These are phyloP conservation scores for Physocephala rufipes DNA, from an alignment of 2,888 invertebrate genomes.

Conservation along the genomic window DNA sequence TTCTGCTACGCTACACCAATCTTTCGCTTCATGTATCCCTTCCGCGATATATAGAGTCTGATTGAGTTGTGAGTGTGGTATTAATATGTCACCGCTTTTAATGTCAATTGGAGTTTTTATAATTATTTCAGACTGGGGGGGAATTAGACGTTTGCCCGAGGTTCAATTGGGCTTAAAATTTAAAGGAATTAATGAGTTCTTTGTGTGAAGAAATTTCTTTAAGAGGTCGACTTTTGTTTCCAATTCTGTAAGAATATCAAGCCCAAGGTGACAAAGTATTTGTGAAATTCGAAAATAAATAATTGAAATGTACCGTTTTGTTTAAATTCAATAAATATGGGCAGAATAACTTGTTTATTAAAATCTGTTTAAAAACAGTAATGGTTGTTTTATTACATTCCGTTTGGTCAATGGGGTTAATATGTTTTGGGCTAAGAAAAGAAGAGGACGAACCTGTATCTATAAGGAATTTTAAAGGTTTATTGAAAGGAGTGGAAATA, in stretches of 20 bases:
- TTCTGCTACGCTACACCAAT: constrained; percentile 7
- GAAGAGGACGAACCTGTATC: too few relatives aligned
- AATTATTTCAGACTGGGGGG: constrained; percentile 22
- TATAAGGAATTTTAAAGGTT: too few relatives aligned
- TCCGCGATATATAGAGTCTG: neutral
- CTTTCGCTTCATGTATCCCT: constrained; percentile 4
- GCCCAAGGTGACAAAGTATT: too few relatives aligned
- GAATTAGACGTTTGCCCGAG: constrained; percentile 21
- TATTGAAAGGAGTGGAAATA: too few relatives aligned
- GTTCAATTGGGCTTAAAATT: constrained; percentile 25
- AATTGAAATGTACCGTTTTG: too few relatives aligned
- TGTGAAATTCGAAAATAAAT: too few relatives aligned
- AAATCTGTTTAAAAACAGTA: too few relatives aligned
- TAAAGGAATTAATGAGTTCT: constrained; percentile 4
- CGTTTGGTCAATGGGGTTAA: too few relatives aligned
- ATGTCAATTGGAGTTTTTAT: constrained; percentile 29
- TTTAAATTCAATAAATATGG: too few relatives aligned
- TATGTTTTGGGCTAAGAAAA: too few relatives aligned
- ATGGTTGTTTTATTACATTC: too few relatives aligned
- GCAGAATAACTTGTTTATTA: too few relatives aligned
- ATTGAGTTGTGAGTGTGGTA: neutral
- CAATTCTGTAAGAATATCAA: constrained; percentile 14
- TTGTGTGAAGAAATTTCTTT: constrained; percentile 21
- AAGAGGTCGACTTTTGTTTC: constrained; percentile 30
- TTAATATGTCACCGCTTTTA: constrained; percentile 2